These are phyloP conservation scores for Andricus quercusramuli DNA, from an alignment of 2,888 invertebrate species.

Conservation along the genomic window DNA sequence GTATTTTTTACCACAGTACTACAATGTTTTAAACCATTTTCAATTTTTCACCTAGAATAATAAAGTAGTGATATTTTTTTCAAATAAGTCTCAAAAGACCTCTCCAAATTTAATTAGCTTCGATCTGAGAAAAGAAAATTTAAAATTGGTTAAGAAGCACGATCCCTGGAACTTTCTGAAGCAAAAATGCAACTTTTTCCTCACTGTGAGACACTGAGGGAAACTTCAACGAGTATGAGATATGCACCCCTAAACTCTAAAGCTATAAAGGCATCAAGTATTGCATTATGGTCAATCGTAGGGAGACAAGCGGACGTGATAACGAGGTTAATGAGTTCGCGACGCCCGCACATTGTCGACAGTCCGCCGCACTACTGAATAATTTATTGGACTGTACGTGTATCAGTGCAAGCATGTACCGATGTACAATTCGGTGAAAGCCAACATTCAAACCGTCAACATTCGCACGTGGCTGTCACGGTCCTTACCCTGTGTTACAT, in stretches of 20 bases:
- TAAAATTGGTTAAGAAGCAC: too few relatives aligned
- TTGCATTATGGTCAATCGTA: conserved; percentile 56
- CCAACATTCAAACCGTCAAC: conserved; percentile 28
- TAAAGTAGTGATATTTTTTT: too few relatives aligned
- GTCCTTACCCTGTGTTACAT: conserved; percentile 24
- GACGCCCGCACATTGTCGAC: conserved; percentile 43
- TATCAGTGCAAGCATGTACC: conserved; percentile 17
- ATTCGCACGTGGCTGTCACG: conserved; percentile 37
- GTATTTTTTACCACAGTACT: too few relatives aligned
- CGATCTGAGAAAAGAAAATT: too few relatives aligned
- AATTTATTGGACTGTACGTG: conserved; percentile 47
- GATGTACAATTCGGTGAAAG: conserved; percentile 34
- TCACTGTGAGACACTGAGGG: neutral
- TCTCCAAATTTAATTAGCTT: too few relatives aligned
- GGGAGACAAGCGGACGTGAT: conserved; percentile 55
- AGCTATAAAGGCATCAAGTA: conserved; percentile 49
- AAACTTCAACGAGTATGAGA: neutral
- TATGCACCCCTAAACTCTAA: neutral
- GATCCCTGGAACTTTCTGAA: too few relatives aligned
- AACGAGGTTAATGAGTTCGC: conserved; percentile 56
- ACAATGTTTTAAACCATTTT: too few relatives aligned
- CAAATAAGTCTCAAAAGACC: too few relatives aligned
- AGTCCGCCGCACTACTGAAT: conserved; percentile 52
- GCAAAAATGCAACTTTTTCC: too few relatives aligned
- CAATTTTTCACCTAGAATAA: too few relatives aligned